These are phyloP conservation scores for Eptesicus fuscus DNA, from an alignment of 2,113 vertebrate species.

Conservation along the genomic window DNA sequence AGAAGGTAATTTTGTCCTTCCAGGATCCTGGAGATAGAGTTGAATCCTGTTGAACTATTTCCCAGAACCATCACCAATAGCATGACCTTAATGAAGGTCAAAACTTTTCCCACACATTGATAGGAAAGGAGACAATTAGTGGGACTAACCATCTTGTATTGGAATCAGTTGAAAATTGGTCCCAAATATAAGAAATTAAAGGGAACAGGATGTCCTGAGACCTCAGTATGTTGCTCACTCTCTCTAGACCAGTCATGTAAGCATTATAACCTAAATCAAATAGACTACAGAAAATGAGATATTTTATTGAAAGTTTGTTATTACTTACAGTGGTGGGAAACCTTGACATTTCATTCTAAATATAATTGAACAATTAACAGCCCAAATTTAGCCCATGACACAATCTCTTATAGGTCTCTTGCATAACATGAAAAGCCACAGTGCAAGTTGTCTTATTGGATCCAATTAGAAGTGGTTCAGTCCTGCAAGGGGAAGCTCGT, in stretches of 20 bases:
- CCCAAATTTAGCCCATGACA: background rate
- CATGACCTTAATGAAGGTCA: constrained; percentile 1
- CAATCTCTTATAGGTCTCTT: background rate
- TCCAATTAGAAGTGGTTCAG: no score
- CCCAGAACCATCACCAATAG: background rate
- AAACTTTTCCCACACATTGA: background rate
- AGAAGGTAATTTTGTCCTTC: background rate
- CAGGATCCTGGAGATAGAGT: background rate
- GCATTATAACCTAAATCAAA: background rate
- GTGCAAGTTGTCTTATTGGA: background rate
- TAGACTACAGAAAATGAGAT: background rate
- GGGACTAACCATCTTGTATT: background rate
- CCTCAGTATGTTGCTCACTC: background rate
- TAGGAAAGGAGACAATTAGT: background rate
- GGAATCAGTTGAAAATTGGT: background rate
- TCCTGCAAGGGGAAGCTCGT: background rate
- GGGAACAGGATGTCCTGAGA: background rate
- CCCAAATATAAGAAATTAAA: background rate
- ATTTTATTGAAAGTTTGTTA: background rate
- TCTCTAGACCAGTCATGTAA: background rate
- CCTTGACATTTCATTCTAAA: background rate
- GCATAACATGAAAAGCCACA: background rate
- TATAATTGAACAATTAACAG: background rate
- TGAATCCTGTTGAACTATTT: background rate
- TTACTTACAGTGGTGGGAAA: background rate